phyloP scores from a whole-genome alignment of 2,888 invertebrate genomes.

The Lucinisca nassula region DNA sequence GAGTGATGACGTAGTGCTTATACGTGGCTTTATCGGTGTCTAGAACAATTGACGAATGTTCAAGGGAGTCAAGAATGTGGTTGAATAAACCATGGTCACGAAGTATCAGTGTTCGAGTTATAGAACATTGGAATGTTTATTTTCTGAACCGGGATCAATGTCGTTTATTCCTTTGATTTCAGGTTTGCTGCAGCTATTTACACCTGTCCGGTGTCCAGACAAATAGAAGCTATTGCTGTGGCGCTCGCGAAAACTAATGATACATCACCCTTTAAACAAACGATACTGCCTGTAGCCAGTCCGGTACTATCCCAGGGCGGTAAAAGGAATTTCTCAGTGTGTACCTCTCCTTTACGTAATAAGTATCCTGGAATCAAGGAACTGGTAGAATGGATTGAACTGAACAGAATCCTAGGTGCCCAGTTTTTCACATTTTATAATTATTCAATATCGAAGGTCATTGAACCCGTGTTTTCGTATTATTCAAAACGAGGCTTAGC shows the following conservation, averaged over 20 bases:
- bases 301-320: not conserved
- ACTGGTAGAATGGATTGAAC: conserved; percentile 33
- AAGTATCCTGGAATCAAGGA: conserved; percentile 67
- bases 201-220: not conserved
- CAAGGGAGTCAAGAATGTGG: no score
- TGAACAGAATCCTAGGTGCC: conserved; percentile 11
- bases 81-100: no score
- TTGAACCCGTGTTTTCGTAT: not conserved
- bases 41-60: no score
- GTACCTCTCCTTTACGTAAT: conserved; percentile 78
- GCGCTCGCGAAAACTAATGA: not conserved
- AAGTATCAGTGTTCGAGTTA: no score
- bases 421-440: conserved; percentile 8
- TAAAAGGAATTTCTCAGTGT: conserved; percentile 78
- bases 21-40: no score
- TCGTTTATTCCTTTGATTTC: no score
- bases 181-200: not conserved
- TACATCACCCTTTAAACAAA: not conserved
- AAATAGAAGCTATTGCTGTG: not conserved
- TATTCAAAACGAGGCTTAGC: not conserved
- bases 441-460: not conserved
- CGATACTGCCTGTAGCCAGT: not conserved
- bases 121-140: no score
- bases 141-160: no score
- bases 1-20: no score